Base-by-base conservation (phyloP, 1,140 invertebrate species). In the Philopotamus ludificatus region DNA sequence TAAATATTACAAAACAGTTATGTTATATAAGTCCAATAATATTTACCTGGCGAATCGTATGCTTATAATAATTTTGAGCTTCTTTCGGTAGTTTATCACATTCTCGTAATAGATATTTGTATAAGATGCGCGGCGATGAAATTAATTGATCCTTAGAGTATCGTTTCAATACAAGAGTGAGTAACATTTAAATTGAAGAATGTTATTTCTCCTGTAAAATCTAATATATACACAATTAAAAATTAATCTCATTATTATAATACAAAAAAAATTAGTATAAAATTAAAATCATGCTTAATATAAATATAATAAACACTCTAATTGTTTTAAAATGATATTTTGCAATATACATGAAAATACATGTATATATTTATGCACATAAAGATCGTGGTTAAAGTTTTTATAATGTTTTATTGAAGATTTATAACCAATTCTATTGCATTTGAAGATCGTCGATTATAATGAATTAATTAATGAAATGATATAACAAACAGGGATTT, bases 41-140 rank as follows among this genome's bases (percentile, higher is more conserved):
- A 60, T 16, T 47, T 49, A 70, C 67, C 47, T 70, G 67, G 25
- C 55, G 28, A 10, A 70, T 60, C 10, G 67, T 63, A 39, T 63
- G 64, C 58, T 66, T 70, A 39, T 70, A 70, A 41, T 59, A 70
- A 3, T 66, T 34, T 23, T 63, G 44, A 0, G 67, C 55, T 16
- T 66, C 67, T 39, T 59, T 63, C 20, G 67, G 67, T 39, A 70
- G 25, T 63, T 66, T 70, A 16, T 66, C 61, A 60, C 67, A 70
- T 66, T 66, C 58, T 54, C 67, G 18, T 45, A 70, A 47, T 39
- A 70, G 58, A 60, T 70, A 41, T 54, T 66, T 70, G 25, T 66
- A 70, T 12, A 70, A 60, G 22, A 66, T 64, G 42, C 61, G 57
- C 7, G 67, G 25, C 4, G 58, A 47, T 20, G 58, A 55, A 10